phyloP scores from a whole-genome alignment of 2,113 vertebrate genomes.

The Poecilia latipinna region DNA sequence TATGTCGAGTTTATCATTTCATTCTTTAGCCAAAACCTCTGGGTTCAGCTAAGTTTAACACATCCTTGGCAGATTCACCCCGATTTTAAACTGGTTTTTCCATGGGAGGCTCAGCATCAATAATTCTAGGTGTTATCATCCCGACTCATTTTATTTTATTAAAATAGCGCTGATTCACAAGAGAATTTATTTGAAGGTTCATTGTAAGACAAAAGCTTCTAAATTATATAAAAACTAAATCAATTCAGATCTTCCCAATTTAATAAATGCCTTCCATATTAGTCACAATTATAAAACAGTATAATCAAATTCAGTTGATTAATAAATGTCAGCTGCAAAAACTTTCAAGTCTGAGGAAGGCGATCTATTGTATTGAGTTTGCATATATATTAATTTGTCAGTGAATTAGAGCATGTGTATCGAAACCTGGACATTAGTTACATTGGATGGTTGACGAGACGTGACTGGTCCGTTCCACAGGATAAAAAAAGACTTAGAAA shows the following conservation, averaged over 20 bases:
- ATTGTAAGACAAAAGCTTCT: neutral
- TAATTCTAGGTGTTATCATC: constrained; percentile 40
- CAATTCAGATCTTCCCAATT: too few species aligned
- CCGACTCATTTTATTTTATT: neutral
- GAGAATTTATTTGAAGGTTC: neutral
- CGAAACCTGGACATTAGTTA: neutral
- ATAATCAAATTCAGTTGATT: neutral
- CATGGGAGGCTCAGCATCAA: constrained; percentile 27
- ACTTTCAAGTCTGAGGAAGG: too few species aligned
- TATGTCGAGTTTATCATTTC: neutral
- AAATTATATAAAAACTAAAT: too few species aligned
- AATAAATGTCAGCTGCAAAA: neutral
- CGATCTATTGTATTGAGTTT: too few species aligned
- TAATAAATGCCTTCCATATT: too few species aligned
- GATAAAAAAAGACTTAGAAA: neutral
- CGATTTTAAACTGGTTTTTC: constrained; percentile 17
- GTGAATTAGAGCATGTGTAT: neutral
- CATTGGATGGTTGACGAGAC: neutral
- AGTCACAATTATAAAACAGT: neutral
- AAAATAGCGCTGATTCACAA: neutral
- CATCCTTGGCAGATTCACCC: constrained; percentile 16
- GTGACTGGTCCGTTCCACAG: too few species aligned
- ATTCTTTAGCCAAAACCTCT: neutral
- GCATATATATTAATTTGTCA: constrained; percentile 1
- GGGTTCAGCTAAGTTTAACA: constrained; percentile 20